Evolutionary conservation across 2,797 vertebrate genomes (phyloP).

Genomic region (Urosaurus nigricauda): DNA sequence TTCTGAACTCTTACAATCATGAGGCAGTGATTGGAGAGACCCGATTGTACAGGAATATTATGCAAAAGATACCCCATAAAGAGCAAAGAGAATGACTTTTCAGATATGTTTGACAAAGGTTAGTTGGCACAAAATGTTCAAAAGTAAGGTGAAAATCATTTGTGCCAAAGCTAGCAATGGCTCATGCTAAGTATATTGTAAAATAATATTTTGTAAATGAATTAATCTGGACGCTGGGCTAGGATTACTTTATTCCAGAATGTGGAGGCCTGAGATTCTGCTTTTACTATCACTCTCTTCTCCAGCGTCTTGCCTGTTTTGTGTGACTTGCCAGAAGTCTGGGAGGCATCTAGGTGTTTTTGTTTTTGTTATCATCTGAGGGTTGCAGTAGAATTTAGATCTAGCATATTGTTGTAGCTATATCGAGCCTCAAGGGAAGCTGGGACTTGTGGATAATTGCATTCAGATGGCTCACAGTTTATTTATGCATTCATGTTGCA

Average conservation of each 20-base stretch:
- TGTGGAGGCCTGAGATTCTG: not conserved
- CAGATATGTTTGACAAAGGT: constrained; percentile 19
- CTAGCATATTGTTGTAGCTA: not conserved
- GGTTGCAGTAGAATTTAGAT: not conserved
- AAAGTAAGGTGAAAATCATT: constrained; percentile 32
- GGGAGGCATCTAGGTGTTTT: not conserved
- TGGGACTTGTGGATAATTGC: not conserved
- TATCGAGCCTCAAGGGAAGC: no score
- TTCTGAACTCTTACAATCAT: constrained; percentile 39
- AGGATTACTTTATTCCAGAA: not conserved
- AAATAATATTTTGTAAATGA: not conserved
- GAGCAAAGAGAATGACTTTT: constrained; percentile 29
- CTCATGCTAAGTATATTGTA: not conserved
- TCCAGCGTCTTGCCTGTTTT: not conserved
- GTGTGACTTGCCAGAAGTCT: not conserved
- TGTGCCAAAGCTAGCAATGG: constrained; percentile 28
- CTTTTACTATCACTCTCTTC: not conserved
- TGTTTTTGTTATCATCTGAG: not conserved
- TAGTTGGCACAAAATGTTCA: constrained; percentile 45
- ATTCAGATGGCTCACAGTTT: not conserved
- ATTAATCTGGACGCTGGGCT: not conserved
- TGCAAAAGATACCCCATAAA: constrained; percentile 24
- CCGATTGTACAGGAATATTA: not conserved
- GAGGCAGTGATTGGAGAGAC: constrained; percentile 40
- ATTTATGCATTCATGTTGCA: not conserved